phyloP scores from a whole-genome alignment of 2,797 vertebrate genomes.

The Brotogeris chrysoptera region DNA sequence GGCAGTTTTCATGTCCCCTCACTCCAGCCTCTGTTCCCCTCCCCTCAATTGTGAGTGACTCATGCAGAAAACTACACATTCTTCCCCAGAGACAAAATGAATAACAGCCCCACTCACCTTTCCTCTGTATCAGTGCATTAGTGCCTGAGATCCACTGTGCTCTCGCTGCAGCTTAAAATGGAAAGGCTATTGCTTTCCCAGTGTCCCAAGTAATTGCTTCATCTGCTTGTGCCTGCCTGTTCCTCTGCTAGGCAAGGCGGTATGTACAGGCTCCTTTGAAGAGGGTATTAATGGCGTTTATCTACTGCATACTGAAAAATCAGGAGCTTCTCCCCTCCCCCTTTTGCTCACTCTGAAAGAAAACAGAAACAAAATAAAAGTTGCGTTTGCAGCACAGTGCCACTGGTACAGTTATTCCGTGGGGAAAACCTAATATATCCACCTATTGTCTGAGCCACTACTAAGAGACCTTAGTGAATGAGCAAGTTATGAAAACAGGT shows the following conservation, averaged over 20 bases:
- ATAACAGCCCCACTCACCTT: not conserved
- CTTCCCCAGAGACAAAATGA: not conserved
- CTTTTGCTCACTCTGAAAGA: not conserved
- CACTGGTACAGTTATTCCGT: slow-evolving; percentile 5
- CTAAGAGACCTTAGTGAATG: slow-evolving; percentile 1
- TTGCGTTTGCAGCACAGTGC: not conserved
- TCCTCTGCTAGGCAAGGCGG: not conserved
- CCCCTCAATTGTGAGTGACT: not conserved
- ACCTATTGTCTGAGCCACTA: slow-evolving; percentile 54
- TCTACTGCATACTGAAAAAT: not conserved
- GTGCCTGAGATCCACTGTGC: not conserved
- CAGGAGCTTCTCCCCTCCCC: slow-evolving; percentile 14
- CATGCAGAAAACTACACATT: not conserved
- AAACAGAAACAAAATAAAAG: slow-evolving; percentile 58
- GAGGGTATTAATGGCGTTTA: not conserved
- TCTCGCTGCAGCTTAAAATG: not conserved
- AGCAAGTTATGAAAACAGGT: slow-evolving; percentile 58
- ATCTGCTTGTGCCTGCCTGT: not conserved
- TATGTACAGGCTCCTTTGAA: not conserved
- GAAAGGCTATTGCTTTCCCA: not conserved
- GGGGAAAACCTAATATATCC: slow-evolving; percentile 55
- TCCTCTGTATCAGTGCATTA: not conserved
- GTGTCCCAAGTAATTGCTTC: not conserved
- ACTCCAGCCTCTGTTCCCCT: not conserved
- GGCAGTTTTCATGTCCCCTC: not conserved